phyloP scores from a whole-genome alignment of 2,113 vertebrate species.

The Otocyon megalotis region DNA sequence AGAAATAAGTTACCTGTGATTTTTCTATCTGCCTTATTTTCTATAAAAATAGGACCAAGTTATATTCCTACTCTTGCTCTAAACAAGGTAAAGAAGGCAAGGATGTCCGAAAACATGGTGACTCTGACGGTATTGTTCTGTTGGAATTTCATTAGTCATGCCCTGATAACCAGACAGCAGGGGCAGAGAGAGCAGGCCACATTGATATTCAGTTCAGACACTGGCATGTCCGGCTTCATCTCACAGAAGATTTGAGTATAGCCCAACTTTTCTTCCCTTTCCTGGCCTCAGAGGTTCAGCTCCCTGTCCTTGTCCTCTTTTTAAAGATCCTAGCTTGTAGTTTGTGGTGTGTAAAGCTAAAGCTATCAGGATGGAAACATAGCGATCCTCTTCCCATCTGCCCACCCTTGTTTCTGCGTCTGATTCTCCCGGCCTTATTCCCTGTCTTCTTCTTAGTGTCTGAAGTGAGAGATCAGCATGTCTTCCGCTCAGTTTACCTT shows the following conservation, averaged over 20 bases:
- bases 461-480: not conserved
- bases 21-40: slow-evolving; percentile 45
- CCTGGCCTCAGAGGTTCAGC: not conserved
- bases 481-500: not conserved
- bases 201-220: slow-evolving; percentile 42
- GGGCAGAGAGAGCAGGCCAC: not conserved
- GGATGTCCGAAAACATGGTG: not conserved
- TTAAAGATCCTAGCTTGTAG: not conserved
- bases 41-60: slow-evolving; percentile 22
- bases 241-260: not conserved
- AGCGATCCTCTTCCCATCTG: not conserved
- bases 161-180: slow-evolving; percentile 47
- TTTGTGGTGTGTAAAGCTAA: slow-evolving; percentile 32
- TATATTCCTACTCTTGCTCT: slow-evolving; percentile 43
- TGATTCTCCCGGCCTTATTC: not conserved
- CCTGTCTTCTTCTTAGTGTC: not conserved
- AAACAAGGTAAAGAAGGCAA: not conserved
- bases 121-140: slow-evolving; percentile 10
- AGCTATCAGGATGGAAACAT: not conserved
- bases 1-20: not conserved
- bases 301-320: not conserved
- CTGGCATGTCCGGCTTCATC: not conserved
- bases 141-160: slow-evolving; percentile 67
- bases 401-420: not conserved
- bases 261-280: slow-evolving; percentile 24